phyloP scores from a whole-genome alignment of 2,797 vertebrate genomes.

The Tinamus major region DNA sequence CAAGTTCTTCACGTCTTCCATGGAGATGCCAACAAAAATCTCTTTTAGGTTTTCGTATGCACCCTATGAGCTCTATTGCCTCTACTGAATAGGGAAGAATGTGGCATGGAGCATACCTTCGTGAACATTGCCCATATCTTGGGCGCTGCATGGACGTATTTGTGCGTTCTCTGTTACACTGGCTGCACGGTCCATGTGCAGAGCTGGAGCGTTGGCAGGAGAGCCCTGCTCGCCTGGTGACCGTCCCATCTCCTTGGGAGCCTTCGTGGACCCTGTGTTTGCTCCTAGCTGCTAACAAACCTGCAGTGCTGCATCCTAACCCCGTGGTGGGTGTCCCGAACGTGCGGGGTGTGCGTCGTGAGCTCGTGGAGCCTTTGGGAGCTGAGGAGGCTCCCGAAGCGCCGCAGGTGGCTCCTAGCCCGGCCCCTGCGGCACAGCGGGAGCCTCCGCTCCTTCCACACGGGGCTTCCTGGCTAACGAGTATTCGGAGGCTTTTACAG shows the following conservation, averaged over 20 bases:
- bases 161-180: too few species aligned
- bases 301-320: not conserved
- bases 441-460: not conserved
- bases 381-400: too few species aligned
- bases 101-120: not conserved
- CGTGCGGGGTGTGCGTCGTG: not conserved
- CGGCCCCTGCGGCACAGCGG: fast-evolving
- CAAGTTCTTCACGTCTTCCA: not conserved
- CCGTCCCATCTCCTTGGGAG: fast-evolving
- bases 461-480: not conserved
- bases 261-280: fast-evolving
- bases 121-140: not conserved
- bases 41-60: fast-evolving
- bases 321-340: too few species aligned
- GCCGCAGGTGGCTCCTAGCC: fast-evolving
- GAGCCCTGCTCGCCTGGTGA: not conserved
- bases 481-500: not conserved
- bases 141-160: too few species aligned
- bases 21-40: not conserved
- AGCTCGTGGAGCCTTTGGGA: fast-evolving
- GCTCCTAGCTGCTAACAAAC: not conserved
- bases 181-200: fast-evolving
- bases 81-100: not conserved
- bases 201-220: not conserved
- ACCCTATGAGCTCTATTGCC: not conserved